Percentiles rank a stretch among this genome's conserved stretches.
Conservation (phyloP, 2,113 vertebrate species). For the Seriola aureovittata region DNA sequence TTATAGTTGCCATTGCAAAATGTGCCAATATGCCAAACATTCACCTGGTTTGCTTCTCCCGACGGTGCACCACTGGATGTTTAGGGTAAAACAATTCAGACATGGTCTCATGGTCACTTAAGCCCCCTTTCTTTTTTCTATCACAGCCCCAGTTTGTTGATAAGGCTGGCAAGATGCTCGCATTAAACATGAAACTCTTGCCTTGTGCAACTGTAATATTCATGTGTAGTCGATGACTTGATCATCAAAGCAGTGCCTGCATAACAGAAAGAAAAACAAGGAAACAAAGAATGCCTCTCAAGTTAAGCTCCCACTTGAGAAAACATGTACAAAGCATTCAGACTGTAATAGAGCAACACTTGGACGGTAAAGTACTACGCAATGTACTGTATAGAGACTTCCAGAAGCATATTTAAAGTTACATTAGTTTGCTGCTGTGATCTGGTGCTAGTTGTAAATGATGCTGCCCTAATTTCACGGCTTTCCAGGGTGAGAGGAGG, state of each 20-base stretch:
- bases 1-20: no score
- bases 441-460: slow-evolving; percentile 59
- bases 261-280: background rate
- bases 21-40: no score
- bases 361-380: slow-evolving; percentile 24
- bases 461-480: slow-evolving; percentile 71
- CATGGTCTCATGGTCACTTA: no score
- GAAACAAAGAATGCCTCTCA: background rate
- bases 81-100: no score
- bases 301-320: background rate
- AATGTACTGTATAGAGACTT: slow-evolving; percentile 42
- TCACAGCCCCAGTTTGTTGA: background rate
- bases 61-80: no score
- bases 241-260: slow-evolving; percentile 15
- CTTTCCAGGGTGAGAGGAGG: slow-evolving; percentile 62
- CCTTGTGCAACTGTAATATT: slow-evolving; percentile 3
- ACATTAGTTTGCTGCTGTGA: slow-evolving; percentile 64
- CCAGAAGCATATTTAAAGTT: slow-evolving; percentile 60
- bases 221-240: background rate
- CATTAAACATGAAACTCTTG: slow-evolving; percentile 8
- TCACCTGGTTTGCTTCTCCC: no score
- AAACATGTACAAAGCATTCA: slow-evolving; percentile 12
- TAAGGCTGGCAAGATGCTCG: background rate
- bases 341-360: slow-evolving; percentile 19
- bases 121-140: no score